Base-by-base conservation (phyloP, 2,797 vertebrate genomes). In the Cirrhinus molitorella region DNA sequence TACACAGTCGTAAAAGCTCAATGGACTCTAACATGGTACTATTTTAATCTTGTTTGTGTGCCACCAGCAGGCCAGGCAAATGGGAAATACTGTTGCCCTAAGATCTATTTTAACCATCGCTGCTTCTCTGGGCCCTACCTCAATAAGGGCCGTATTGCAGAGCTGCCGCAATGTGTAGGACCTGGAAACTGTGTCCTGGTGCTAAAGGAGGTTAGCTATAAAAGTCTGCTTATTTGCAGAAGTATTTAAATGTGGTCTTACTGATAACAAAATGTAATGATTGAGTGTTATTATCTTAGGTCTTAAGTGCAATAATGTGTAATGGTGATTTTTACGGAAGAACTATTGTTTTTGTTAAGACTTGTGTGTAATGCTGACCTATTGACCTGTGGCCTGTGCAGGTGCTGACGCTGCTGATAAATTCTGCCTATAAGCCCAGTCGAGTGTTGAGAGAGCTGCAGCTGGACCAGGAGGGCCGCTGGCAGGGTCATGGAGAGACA, bases 71-170 rank as follows among this genome's bases (percentile, higher is more conserved):
- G 96, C 85, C 95, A 94, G 65, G 95, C 96, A 49, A 99, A 99
- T 25, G 97, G 97, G 78, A 99, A 98, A 89, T 99, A 99, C 92
- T 97, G 95, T 93, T 98, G 97, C 92, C 98, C 98, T 90, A 99
- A 99, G 93, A 99, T 99, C 94, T 99, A 97, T 94, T 99, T 99
- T 93, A 99, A 99, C 90, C 98, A 99, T 87, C 96, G 98, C 83
- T 99, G 98, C 91, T 99, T 99, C 95, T 99, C 98, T 6, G 98
- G 98, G 74, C 98, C 98, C 1, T 99, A 99, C 91, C 96, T 99
- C 68, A 99, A 99, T 93, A 99, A 99, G 89, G 98, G 98, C 80
- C 96, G 98, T 92, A 99, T 99, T 13, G 96, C 98, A 21, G 98
- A 99, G 92, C 95, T 99, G 47, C 98, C 98, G 31, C 98, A 98